These are phyloP conservation scores for Calameuta pallipes DNA, from an alignment of 2,888 invertebrate genomes.

Conservation along the genomic window DNA sequence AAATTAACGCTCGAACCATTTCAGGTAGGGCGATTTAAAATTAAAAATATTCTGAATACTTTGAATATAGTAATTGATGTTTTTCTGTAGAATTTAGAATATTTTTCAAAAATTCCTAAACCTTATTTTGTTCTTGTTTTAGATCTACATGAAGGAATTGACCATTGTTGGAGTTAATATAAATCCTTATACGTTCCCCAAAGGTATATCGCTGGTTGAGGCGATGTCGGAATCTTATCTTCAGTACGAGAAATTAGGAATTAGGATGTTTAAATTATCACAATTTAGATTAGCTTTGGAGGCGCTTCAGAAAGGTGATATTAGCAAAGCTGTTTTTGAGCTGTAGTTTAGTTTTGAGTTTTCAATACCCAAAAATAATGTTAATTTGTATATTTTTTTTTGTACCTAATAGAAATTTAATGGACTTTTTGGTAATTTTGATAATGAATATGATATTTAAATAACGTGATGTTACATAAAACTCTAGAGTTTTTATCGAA, in stretches of 20 bases:
- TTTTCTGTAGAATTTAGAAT: neutral
- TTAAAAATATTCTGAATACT: neutral
- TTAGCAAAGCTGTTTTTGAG: conserved; percentile 74
- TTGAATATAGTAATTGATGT: neutral
- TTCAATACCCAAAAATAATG: neutral
- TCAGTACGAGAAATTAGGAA: conserved; percentile 72
- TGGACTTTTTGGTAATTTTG: neutral
- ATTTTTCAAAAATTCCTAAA: conserved; percentile 23
- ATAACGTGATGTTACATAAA: neutral
- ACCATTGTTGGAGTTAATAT: conserved; percentile 75
- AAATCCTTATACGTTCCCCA: conserved; percentile 76
- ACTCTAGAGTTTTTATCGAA: neutral
- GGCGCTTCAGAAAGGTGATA: conserved; percentile 69
- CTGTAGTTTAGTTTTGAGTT: conserved; percentile 36
- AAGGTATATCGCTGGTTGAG: conserved; percentile 72
- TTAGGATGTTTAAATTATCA: conserved; percentile 69
- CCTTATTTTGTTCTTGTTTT: conserved; percentile 58
- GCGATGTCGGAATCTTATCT: conserved; percentile 75
- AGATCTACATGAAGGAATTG: conserved; percentile 74
- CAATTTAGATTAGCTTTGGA: conserved; percentile 70
- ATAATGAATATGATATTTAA: neutral
- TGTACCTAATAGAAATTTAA: neutral
- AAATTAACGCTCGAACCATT: conserved; percentile 63
- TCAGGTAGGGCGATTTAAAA: conserved; percentile 35
- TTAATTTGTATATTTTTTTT: neutral